These are phyloP conservation scores for Polypterus senegalus DNA, from an alignment of 2,113 vertebrate species.

Conservation along the genomic window DNA sequence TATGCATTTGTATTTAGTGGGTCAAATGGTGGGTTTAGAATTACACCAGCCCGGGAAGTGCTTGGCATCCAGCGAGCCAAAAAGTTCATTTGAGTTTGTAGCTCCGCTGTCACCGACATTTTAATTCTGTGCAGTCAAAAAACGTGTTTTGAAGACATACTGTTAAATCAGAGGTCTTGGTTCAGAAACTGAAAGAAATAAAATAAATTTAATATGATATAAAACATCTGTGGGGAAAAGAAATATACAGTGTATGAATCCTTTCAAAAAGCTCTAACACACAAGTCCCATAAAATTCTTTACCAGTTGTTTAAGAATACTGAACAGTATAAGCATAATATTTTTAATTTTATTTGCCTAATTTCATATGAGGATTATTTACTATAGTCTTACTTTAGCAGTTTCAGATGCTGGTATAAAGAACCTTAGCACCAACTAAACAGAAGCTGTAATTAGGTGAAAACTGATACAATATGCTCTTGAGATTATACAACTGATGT, in stretches of 20 bases:
- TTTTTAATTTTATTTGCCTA: too few relatives aligned
- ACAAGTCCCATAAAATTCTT: neutral
- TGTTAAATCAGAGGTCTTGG: neutral
- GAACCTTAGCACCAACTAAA: too few relatives aligned
- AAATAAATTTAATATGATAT: neutral
- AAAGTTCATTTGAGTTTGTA: constrained; percentile 47
- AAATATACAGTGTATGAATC: neutral
- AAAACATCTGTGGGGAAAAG: neutral
- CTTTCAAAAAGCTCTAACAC: neutral
- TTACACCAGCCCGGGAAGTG: constrained; percentile 64
- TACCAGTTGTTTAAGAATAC: too few relatives aligned
- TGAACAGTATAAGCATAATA: too few relatives aligned
- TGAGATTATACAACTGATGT: too few relatives aligned
- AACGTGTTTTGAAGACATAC: constrained; percentile 27
- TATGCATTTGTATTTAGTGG: constrained; percentile 35
- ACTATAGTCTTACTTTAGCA: too few relatives aligned
- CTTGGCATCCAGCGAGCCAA: constrained; percentile 57
- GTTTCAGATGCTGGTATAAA: too few relatives aligned
- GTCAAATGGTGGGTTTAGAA: constrained; percentile 48
- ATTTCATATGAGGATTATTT: too few relatives aligned
- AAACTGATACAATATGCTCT: too few relatives aligned
- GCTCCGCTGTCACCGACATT: constrained; percentile 64
- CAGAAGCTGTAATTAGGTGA: too few relatives aligned
- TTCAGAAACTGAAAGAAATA: neutral
- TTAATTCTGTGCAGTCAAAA: constrained; percentile 12